Base-by-base conservation (phyloP, 1,140 invertebrate genomes). In the Apocrypta bakeri region DNA sequence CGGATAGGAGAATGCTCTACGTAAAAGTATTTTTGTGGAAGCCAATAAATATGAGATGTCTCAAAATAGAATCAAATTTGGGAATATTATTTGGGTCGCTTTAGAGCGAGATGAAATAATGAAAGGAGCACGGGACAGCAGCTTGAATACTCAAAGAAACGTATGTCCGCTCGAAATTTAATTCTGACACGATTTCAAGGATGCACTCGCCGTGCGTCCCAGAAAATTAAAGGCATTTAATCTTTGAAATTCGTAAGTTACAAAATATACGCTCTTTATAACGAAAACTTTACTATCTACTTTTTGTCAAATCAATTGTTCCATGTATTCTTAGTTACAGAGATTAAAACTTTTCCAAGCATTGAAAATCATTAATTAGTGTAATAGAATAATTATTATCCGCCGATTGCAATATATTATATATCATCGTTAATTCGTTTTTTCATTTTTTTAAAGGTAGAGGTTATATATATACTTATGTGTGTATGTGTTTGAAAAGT, bases 91-190 rank as follows among this genome's bases (percentile, higher is more conserved):
- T n/a, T 29, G 33, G 12, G 8, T 24, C 69, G 31, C 33, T 71
- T 17, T 29, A 7, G n/a, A 31, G 2, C 33, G 56, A 31, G 69
- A 33, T 2, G n/a, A 9, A 37, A 37, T 71, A 2, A 71, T 37
- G 17, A 71, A 21, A 21, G 8, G 33, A 37, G 29, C 29, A 21
- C 63, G 9, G 27, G 1, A 69, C 29, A 29, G 69, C 1, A 33
- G 21, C 29, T n/a, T 29, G 33, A n/a, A 37, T 71, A 33, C 31
- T 71, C 69, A n/a, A 37, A 29, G 27, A 33, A 71, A 71, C 29
- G 33, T 29, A 71, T 17, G 69, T 71, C 69, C 33, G 33, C 37
- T 37, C 6, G 29, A 71, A 71, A 71, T 71, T 71, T 29, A 37
- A 71, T 71, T 40, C 31, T 12, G 29, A 71, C 29, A 29, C n/a